These are phyloP conservation scores for Xylota sylvarum DNA, from an alignment of 2,888 invertebrate species.

Conservation along the genomic window DNA sequence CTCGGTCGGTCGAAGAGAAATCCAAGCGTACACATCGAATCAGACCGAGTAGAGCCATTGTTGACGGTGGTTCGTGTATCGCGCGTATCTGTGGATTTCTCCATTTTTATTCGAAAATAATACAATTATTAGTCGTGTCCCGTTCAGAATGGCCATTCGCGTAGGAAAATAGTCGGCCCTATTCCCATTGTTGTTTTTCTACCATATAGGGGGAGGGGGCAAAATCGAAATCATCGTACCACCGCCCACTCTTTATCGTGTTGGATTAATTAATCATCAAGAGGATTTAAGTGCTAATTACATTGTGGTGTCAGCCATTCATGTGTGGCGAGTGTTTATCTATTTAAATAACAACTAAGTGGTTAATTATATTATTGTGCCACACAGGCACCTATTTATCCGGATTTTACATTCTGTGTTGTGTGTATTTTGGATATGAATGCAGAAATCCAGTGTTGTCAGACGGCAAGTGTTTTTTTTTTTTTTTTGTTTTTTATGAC, in stretches of 20 bases:
- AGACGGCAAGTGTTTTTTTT: constrained; percentile 28
- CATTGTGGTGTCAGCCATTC: constrained; percentile 57
- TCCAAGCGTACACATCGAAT: constrained; percentile 61
- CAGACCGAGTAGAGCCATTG: constrained; percentile 74
- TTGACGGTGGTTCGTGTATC: constrained; percentile 60
- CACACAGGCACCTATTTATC: constrained; percentile 21
- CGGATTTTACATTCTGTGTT: constrained; percentile 26
- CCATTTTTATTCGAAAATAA: constrained; percentile 6
- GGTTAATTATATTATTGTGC: constrained; percentile 62
- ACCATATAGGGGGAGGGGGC: constrained; percentile 6
- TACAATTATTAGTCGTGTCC: constrained; percentile 17
- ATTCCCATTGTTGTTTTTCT: constrained; percentile 1
- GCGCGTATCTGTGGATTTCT: constrained; percentile 36
- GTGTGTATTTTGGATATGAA: constrained; percentile 29
- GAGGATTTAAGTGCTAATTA: constrained; percentile 76
- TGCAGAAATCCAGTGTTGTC: constrained; percentile 38
- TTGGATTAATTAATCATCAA: constrained; percentile 75
- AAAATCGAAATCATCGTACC: not conserved
- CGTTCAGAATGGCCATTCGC: constrained; percentile 37
- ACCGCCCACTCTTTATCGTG: constrained; percentile 41
- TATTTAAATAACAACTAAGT: constrained; percentile 72
- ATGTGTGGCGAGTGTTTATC: constrained; percentile 65
- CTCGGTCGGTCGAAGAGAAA: constrained; percentile 70
- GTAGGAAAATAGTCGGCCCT: constrained; percentile 23
- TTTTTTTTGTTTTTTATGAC: constrained; percentile 25